Conservation (phyloP, 2,113 vertebrate genomes). For the Saccopteryx leptura region DNA sequence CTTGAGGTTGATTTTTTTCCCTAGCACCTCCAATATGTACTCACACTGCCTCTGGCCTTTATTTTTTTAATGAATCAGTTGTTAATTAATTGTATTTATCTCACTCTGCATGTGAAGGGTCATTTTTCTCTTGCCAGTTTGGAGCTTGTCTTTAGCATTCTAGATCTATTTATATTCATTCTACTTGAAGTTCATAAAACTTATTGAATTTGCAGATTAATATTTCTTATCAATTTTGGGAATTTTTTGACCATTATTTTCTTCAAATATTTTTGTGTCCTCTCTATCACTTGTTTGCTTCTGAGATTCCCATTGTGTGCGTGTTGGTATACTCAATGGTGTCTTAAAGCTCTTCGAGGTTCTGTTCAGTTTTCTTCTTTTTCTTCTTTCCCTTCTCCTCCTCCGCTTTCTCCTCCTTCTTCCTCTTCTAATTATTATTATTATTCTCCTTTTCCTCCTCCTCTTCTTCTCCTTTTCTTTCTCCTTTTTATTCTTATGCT, state of each 20-base stretch:
- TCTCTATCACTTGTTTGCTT: slow-evolving; percentile 19
- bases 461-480: not conserved
- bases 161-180: not conserved
- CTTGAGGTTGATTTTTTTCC: not conserved
- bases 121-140: slow-evolving; percentile 38
- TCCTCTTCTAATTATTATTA: too few relatives aligned
- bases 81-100: not conserved
- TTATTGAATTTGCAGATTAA: not conserved
- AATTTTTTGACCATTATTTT: not conserved
- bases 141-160: slow-evolving; percentile 21
- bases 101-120: not conserved
- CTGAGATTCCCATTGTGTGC: not conserved
- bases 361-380: not conserved
- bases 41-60: not conserved
- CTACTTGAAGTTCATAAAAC: not conserved
- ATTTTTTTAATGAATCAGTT: slow-evolving; percentile 5
- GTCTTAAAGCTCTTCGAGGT: not conserved
- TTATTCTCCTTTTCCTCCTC: not conserved
- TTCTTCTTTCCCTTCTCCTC: not conserved
- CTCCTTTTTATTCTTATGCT: not conserved
- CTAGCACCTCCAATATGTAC: not conserved
- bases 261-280: not conserved
- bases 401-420: not conserved
- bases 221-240: slow-evolving; percentile 4
- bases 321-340: not conserved